Percentiles rank a stretch among this genome's conserved stretches.
Evolutionary conservation across 2,888 invertebrate genomes (phyloP).

Genomic region (Euspilapteryx auroguttella): DNA sequence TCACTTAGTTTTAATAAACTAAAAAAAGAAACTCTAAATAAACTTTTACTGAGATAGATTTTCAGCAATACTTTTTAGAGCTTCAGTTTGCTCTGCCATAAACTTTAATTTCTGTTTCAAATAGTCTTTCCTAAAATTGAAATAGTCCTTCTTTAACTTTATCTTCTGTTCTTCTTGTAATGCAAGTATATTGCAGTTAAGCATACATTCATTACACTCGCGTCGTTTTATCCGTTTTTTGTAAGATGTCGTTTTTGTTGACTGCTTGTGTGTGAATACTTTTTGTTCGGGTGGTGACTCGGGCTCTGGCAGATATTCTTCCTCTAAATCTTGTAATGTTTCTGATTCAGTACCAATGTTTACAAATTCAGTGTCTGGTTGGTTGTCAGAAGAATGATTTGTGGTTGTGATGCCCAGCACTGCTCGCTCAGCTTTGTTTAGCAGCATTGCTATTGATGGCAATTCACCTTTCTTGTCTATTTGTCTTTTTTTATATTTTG

Average conservation of each 20-base stretch:
- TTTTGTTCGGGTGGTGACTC: slow-evolving; percentile 28
- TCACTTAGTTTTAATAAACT: too few relatives aligned
- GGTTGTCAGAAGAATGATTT: too few relatives aligned
- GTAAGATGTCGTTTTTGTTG: not conserved
- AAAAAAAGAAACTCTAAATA: too few relatives aligned
- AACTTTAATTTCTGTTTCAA: slow-evolving; percentile 35
- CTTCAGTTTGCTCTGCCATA: slow-evolving; percentile 41
- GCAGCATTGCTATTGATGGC: slow-evolving; percentile 17
- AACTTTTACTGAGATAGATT: too few relatives aligned
- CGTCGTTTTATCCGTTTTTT: too few relatives aligned
- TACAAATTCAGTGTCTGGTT: too few relatives aligned
- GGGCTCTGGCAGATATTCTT: slow-evolving; percentile 11
- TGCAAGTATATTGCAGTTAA: slow-evolving; percentile 36
- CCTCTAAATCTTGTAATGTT: slow-evolving; percentile 17
- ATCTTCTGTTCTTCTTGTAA: slow-evolving; percentile 33
- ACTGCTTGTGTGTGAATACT: slow-evolving; percentile 14
- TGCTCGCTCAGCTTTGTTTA: slow-evolving; percentile 28
- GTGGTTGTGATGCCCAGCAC: too few relatives aligned
- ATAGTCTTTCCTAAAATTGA: slow-evolving; percentile 44
- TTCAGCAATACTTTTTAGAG: slow-evolving; percentile 38
- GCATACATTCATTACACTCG: slow-evolving; percentile 18
- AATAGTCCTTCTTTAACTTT: slow-evolving; percentile 39
- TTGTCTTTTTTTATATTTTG: slow-evolving; percentile 30
- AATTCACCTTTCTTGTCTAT: slow-evolving; percentile 20
- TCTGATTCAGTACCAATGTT: too few relatives aligned